Conservation (phyloP, 2,113 vertebrate genomes). For the Tamias sibiricus region DNA sequence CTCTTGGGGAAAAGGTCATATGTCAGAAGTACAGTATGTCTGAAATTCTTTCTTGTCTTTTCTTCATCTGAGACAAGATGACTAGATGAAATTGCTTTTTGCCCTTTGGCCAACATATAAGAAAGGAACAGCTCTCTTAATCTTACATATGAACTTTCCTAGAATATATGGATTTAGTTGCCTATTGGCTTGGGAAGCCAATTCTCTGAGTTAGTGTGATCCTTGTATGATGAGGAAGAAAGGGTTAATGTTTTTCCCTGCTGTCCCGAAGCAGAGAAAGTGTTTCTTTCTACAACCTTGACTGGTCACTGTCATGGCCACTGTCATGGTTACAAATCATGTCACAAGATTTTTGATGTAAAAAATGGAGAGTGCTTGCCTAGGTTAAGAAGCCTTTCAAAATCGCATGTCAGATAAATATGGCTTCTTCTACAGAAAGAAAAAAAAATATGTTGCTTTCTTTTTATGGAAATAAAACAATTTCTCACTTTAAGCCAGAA, state of each 20-base stretch:
- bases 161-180: neutral
- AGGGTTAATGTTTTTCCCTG: neutral
- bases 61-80: neutral
- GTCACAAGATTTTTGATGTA: neutral
- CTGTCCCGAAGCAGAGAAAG: neutral
- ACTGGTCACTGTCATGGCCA: neutral
- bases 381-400: constrained; percentile 3
- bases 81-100: neutral
- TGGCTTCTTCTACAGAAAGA: neutral
- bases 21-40: neutral
- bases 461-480: constrained; percentile 4
- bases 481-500: neutral
- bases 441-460: neutral
- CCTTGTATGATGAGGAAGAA: neutral
- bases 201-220: neutral
- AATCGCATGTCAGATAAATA: neutral
- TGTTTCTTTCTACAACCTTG: neutral
- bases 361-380: neutral
- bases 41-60: neutral
- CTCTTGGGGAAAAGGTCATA: neutral
- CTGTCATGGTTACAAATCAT: neutral
- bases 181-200: neutral
- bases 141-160: neutral
- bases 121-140: neutral
- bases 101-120: neutral